These are phyloP conservation scores for Chorisops tibialis DNA, from an alignment of 2,888 invertebrate species.

Conservation along the genomic window DNA sequence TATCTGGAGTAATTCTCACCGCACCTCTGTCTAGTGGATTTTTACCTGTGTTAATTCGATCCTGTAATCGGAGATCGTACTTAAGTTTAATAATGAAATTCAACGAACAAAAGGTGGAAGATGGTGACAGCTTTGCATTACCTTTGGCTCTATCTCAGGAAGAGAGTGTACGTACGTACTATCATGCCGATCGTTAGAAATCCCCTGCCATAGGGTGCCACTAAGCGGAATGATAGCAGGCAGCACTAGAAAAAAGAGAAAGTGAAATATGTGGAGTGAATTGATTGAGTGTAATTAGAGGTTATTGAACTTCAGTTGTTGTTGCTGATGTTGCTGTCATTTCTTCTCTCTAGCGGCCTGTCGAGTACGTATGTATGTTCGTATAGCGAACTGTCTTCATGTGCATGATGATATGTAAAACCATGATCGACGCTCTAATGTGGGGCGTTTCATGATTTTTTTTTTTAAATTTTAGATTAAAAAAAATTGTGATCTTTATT, in stretches of 20 bases:
- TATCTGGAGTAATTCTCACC: too few species aligned
- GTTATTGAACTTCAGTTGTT: constrained; percentile 2
- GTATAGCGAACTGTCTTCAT: neutral
- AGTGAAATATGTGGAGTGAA: constrained; percentile 27
- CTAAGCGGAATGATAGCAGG: neutral
- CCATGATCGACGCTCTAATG: neutral
- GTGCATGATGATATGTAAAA: neutral
- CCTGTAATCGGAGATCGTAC: constrained; percentile 6
- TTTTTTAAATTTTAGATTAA: neutral
- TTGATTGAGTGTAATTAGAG: constrained; percentile 20
- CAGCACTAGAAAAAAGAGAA: constrained; percentile 32
- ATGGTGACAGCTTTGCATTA: too few species aligned
- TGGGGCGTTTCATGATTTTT: neutral
- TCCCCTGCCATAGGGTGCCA: neutral
- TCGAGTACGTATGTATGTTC: neutral
- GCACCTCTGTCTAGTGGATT: neutral
- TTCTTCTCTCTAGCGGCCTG: neutral
- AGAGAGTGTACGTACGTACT: neutral
- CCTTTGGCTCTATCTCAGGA: neutral
- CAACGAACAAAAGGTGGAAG: too few species aligned
- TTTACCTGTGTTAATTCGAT: neutral
- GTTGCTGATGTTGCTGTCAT: neutral
- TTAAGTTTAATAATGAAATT: too few species aligned
- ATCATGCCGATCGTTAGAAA: neutral
- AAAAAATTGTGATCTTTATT: neutral